Evolutionary conservation across 2,797 vertebrate species (phyloP), one percentile per base, ranked within the genome.

Genomic region (Acrossocheilus wenchowensis): DNA sequence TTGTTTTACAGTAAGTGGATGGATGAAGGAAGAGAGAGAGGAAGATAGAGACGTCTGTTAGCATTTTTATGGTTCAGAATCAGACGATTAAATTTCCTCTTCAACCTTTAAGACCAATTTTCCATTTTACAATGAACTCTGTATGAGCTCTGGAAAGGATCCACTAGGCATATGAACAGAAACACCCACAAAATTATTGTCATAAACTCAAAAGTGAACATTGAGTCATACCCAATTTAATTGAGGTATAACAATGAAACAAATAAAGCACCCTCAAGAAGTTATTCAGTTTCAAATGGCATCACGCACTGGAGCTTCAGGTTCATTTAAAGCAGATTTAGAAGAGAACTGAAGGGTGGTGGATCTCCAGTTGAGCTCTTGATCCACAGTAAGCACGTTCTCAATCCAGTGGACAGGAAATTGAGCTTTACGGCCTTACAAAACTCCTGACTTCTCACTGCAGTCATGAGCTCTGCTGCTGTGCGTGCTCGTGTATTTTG

Each of bases 1-100:
- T 96, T 96, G 95, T 96, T 92, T 91, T 92, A 89, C 86, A 34
- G 90, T 88, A 88, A 91, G 86, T 85, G 71, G 91, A 93, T 82
- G 80, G 92, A 92, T 90, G 68, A 60, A 84, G 62, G 83, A 41
- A 78, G 75, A n/a, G 45, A 81, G 86, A 73, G n/a, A 68, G 71
- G 43, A 69, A 62, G 86, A 87, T 77, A 72, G 75, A 64, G 41
- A 26, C 60, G 52, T 81, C 57, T 66, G 41, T 74, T 74, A 50
- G 39, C 41, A 81, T 66, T 75, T 86, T 86, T 73, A 85, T 60
- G 50, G 64, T 11, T 57, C n/a, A 48, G 48, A 84, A 78, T 68
- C 54, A 81, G 73, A 90, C 52, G 62, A 88, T 92, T 87, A 66
- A 64, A 90, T 90, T 86, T 91, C 82, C 88, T 87, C 77, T 52